Base-by-base conservation (phyloP, 1,140 invertebrate species). In the Cecropterus lyciades region DNA sequence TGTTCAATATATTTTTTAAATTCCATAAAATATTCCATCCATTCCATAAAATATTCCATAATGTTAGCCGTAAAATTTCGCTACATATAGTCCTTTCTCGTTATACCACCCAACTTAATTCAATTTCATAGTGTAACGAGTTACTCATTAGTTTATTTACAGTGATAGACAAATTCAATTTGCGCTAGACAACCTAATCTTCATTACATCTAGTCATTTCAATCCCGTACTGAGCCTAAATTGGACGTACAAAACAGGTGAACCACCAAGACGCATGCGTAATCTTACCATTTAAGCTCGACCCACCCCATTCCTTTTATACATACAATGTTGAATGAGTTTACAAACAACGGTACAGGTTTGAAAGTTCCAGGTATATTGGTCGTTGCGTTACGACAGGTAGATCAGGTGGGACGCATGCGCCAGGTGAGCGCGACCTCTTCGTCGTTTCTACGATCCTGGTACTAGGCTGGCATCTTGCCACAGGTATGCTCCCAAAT, bases 381-480 rank as follows among this genome's bases (percentile, higher is more conserved):
- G 79, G 85, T 72, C 74, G 55, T 59, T 56, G 57, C n/a, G 15
- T 27, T 48, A 62, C 46, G 53, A 83, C 83, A 89, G 87, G 87
- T 89, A 85, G 75, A 56, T 69, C 81, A 87, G 85, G 82, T 87
- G 77, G 73, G 76, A 82, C 84, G 84, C 85, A 87, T 90, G 85
- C 84, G 83, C 70, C 82, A 86, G 79, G 77, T 85, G 67, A 76
- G 33, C 37, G 66, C 53, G 59, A 82, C 80, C 83, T 89, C 79
- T 79, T 82, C 57, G 43, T 42, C 55, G 42, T 52, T 71, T 73
- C 67, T 92, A 82, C 30, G 69, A 65, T 70, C 91, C 89, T 91
- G 77, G 86, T 92, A 91, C 75, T 70, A 80, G 87, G 84, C 89
- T 92, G 91, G 91, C 91, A 92, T 85, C 73, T 88, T 92, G 91